phyloP scores from a whole-genome alignment of 2,113 vertebrate genomes.

The Ahaetulla prasina region DNA sequence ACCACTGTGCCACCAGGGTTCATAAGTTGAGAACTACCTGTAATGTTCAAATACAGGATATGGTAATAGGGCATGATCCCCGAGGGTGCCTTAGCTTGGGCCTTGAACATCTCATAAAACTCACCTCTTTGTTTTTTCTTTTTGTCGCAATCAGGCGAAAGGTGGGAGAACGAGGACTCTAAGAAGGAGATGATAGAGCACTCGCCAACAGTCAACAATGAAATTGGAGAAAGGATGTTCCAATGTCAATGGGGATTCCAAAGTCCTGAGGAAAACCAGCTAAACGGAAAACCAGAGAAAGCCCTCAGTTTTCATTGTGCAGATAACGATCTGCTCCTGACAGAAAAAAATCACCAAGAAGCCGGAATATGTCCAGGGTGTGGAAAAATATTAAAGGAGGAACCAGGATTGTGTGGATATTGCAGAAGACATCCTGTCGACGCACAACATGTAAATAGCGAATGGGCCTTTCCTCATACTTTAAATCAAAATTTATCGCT shows the following conservation, averaged over 20 bases:
- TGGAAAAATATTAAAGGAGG: background rate
- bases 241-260: background rate
- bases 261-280: background rate
- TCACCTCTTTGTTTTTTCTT: background rate
- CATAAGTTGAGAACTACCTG: background rate
- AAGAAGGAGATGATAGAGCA: background rate
- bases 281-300: background rate
- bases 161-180: background rate
- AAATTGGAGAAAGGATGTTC: background rate
- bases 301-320: background rate
- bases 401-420: background rate
- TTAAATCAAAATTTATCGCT: background rate
- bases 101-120: background rate
- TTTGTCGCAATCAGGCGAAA: background rate
- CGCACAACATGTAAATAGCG: background rate
- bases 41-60: background rate
- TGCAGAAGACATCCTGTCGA: background rate
- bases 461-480: background rate
- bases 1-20: background rate
- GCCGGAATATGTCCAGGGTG: background rate
- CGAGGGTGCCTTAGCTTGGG: background rate
- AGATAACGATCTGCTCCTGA: background rate
- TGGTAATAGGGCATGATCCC: background rate
- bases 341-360: background rate
- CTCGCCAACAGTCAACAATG: background rate